Base-by-base conservation (phyloP, 1,140 invertebrate species). In the Rhynchophorus ferrugineus region DNA sequence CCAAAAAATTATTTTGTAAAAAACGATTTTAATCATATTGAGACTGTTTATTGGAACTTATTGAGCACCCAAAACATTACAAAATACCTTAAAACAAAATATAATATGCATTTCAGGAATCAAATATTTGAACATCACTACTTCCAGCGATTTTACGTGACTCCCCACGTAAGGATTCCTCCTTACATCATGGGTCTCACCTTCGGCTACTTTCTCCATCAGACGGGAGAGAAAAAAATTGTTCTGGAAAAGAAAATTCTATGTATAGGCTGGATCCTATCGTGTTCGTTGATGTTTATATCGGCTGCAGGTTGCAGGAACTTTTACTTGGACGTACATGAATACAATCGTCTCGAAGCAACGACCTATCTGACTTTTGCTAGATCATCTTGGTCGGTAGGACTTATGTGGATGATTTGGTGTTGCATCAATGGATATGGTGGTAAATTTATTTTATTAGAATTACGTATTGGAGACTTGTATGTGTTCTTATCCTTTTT, bases 321-420 rank as follows among this genome's bases (percentile, higher is more conserved):
- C 38, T 59, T 59, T 47, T 45, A 56, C 37, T 3, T 39, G n/a
- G 57, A 56, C 44, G 36, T 49, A 47, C 54, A 59, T 42, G 46
- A 53, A 8, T 59, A 53, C 16, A 53, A 56, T 36, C 20, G 41
- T 18, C 41, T 53, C 2, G 57, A 59, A 41, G 21, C 44, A 2
- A 39, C 54, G n/a, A 22, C 49, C 11, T 59, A 48, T 35, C 17
- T 59, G 22, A 36, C 57, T 13, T 52, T 49, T 35, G 50, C 57
- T 16, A 44, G 57, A 33, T 56, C 57, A 18, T 44, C 49, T 22
- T 59, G 57, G 57, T 49, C 54, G 21, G 22, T 55, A 24, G 53
- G 57, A 1, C 5, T 59, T n/a, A 42, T 49, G 14, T 59, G 57
- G 57, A 43, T 59, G 5, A 37, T 59, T 14, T 59, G 54, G 57